phyloP scores from a whole-genome alignment of 2,113 vertebrate genomes.

The Campylomormyrus tamandua region DNA sequence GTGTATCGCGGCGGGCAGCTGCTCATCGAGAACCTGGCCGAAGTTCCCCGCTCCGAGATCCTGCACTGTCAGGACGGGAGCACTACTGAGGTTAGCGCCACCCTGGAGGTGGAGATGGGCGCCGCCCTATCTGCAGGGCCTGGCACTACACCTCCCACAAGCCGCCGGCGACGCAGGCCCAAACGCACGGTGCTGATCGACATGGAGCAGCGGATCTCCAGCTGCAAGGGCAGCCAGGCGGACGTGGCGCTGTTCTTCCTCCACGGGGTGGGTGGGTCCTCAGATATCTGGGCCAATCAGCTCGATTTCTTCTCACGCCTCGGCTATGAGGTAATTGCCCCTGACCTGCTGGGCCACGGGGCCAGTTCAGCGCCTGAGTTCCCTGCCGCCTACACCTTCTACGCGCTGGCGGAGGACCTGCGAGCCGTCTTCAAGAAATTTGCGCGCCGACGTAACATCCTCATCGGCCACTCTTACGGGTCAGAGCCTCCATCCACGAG shows the following conservation, averaged over 20 bases:
- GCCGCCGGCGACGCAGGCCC: conserved; percentile 57
- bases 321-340: conserved; percentile 90
- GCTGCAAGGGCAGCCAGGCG: conserved; percentile 76
- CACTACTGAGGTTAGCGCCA: conserved; percentile 48
- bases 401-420: conserved; percentile 87
- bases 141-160: neutral
- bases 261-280: conserved; percentile 85
- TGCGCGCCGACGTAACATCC: conserved; percentile 80
- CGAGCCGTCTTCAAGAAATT: conserved; percentile 83
- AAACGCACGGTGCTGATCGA: conserved; percentile 81
- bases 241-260: conserved; percentile 92
- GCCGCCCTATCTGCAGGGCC: neutral
- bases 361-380: conserved; percentile 80
- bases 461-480: conserved; percentile 91
- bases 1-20: conserved; percentile 84
- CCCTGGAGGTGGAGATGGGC: conserved; percentile 62
- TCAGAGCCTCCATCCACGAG: conserved; percentile 43
- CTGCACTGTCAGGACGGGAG: conserved; percentile 62
- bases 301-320: conserved; percentile 81
- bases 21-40: conserved; percentile 82
- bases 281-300: conserved; percentile 93
- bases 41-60: conserved; percentile 59
- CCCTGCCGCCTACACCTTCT: conserved; percentile 88
- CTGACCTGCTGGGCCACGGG: conserved; percentile 81
- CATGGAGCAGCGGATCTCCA: conserved; percentile 74